Evolutionary conservation across 2,113 vertebrate genomes (phyloP).

Genomic region (Artemisiospiza belli): DNA sequence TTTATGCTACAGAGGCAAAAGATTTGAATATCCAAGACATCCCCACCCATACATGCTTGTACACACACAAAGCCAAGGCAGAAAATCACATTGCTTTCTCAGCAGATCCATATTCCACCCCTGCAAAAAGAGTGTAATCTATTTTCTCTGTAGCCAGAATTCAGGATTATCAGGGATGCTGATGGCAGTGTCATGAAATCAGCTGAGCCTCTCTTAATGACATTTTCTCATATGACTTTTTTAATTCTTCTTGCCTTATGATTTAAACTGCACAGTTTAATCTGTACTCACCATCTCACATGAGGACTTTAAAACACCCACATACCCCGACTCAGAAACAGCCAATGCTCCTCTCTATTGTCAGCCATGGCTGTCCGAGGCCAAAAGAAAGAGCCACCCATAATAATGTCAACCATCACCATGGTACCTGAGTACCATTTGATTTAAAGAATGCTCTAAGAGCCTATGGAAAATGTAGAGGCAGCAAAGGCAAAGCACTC

Average conservation of each 20-base stretch:
- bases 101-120: slow-evolving; percentile 42
- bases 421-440: slow-evolving; percentile 62
- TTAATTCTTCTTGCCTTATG: background rate
- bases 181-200: slow-evolving; percentile 49
- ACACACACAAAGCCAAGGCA: slow-evolving; percentile 22
- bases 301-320: background rate
- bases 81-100: slow-evolving; percentile 40
- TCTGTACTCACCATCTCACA: background rate
- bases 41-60: background rate
- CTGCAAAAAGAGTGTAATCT: slow-evolving; percentile 29
- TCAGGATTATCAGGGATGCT: slow-evolving; percentile 11
- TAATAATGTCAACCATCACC: slow-evolving; percentile 69
- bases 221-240: background rate
- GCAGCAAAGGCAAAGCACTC: slow-evolving; percentile 49
- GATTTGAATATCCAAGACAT: background rate
- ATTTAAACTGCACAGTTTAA: slow-evolving; percentile 21
- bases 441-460: slow-evolving; percentile 62
- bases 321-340: background rate
- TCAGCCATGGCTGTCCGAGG: slow-evolving; percentile 31
- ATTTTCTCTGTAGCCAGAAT: slow-evolving; percentile 18
- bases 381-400: slow-evolving; percentile 59
- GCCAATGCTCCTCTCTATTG: slow-evolving; percentile 2
- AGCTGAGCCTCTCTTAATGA: slow-evolving; percentile 29
- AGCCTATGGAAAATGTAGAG: slow-evolving; percentile 47
- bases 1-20: background rate